Evolutionary conservation across 2,113 vertebrate genomes (phyloP), one percentile per base, ranked within the genome.

Genomic region (Ageneiosus marmoratus): DNA sequence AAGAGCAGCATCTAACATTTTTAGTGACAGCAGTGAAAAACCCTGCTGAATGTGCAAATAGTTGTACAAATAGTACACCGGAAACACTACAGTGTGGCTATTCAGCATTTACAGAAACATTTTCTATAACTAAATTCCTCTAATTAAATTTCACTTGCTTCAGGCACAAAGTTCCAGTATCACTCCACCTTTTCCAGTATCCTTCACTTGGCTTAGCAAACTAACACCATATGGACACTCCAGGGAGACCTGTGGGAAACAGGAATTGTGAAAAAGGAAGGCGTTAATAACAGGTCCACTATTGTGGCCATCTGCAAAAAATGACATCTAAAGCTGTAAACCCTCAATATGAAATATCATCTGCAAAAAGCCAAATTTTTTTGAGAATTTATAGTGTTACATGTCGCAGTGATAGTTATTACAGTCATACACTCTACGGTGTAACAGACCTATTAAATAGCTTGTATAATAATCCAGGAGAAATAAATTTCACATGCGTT

Each of bases 221-320:
- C 70, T 75, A 85, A 85, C 73, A 87, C 83, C 86, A 83, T 63
- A 77, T 69, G 70, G 83, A 69, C 81, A 75, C 69, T 84, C 74
- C 76, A 72, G 55, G 79, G 83, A 79, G 83, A 84, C 83, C 83
- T 84, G 83, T 84, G 80, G 82, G 80, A 85, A 82, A 69, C 29
- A 72, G 70, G 76, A 80, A 80, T 77, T 58, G 80, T 69, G 46
- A 80, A 80, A 79, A 67, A 83, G 32, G 34, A 44, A 70, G 37
- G 53, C 80, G 76, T 75, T 37, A 60, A 67, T 85, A 63, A 75
- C 53, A 70, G 44, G 78, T 85, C 44, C 44, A 79, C 29, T 62
- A 80, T 81, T 86, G 48, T 79, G 67, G 16, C 73, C 51, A 83
- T 77, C 58, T 29, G 75, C 41, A 83, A 50, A 63, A 51, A 51